phyloP scores from a whole-genome alignment of 1,140 invertebrate species.

The Babylonia areolata region DNA sequence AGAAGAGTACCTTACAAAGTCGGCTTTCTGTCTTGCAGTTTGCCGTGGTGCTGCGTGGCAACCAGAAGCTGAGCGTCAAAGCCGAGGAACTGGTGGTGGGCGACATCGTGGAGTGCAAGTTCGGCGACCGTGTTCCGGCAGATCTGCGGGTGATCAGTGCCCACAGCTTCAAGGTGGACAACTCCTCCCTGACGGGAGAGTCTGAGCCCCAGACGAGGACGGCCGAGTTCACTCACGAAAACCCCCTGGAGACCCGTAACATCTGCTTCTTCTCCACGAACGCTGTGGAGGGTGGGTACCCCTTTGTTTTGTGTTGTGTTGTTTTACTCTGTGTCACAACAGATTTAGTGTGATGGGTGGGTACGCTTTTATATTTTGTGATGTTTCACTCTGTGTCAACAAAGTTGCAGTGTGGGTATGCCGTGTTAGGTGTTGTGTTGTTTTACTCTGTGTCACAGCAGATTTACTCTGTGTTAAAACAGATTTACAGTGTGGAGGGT shows the following conservation, averaged over 20 bases:
- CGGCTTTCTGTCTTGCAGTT: slow-evolving; percentile 85
- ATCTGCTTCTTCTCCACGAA: slow-evolving; percentile 98
- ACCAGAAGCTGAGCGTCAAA: slow-evolving; percentile 88
- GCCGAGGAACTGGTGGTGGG: slow-evolving; percentile 86
- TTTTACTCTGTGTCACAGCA: too few relatives aligned
- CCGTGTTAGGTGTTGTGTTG: too few relatives aligned
- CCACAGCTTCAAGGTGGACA: slow-evolving; percentile 83
- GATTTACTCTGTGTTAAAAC: too few relatives aligned
- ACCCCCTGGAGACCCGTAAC: slow-evolving; percentile 97
- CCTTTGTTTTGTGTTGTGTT: too few relatives aligned
- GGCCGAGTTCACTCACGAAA: slow-evolving; percentile 94
- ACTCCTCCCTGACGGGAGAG: slow-evolving; percentile 91
- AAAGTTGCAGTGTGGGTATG: too few relatives aligned
- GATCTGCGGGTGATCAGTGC: slow-evolving; percentile 86
- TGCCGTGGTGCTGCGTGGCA: slow-evolving; percentile 95
- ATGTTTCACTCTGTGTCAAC: too few relatives aligned
- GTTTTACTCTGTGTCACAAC: too few relatives aligned
- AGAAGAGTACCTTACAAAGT: too few relatives aligned
- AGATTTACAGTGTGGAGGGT: too few relatives aligned
- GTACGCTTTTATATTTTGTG: too few relatives aligned
- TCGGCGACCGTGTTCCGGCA: slow-evolving; percentile 91
- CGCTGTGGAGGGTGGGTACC: slow-evolving; percentile 88
- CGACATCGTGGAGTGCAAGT: slow-evolving; percentile 88
- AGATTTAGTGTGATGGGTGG: too few relatives aligned
- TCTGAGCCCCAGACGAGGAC: slow-evolving; percentile 95